phyloP scores from a whole-genome alignment of 2,797 vertebrate genomes.

The Pantherophis vulpinus region DNA sequence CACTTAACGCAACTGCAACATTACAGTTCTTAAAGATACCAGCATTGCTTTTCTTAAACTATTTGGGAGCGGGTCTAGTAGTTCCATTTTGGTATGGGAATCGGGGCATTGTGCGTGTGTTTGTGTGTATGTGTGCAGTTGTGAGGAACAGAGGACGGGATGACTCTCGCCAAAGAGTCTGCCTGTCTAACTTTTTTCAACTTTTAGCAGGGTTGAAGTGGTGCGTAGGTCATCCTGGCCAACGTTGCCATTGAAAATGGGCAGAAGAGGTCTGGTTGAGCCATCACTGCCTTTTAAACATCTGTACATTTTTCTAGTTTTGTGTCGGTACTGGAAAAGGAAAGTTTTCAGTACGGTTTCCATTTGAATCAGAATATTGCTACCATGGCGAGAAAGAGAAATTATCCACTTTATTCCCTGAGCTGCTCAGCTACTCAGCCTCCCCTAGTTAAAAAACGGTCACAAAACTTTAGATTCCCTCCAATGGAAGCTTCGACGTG shows the following conservation, averaged over 20 bases:
- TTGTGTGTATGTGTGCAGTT: not conserved
- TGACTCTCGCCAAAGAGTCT: constrained; percentile 72
- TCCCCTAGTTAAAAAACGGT: not conserved
- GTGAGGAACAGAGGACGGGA: constrained; percentile 53
- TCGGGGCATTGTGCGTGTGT: constrained; percentile 16
- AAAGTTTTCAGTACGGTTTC: not conserved
- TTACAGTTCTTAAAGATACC: constrained; percentile 39
- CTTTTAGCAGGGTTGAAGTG: constrained; percentile 19
- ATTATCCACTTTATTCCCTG: not conserved
- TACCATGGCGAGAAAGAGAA: not conserved
- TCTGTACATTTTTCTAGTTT: not conserved
- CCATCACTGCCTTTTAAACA: not conserved
- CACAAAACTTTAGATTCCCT: not conserved
- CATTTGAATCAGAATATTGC: not conserved
- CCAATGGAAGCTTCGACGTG: not conserved
- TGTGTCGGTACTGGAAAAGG: not conserved
- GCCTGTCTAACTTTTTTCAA: constrained; percentile 59
- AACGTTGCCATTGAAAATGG: not conserved
- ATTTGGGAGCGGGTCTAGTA: not conserved
- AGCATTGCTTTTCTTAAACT: constrained; percentile 44
- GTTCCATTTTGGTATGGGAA: not conserved
- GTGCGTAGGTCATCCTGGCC: not conserved
- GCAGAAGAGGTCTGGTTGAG: not conserved
- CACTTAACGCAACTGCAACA: not conserved
- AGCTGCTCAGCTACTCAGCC: not conserved